A percentile compares a stretch with the other conserved stretches of the same genome.
Evolutionary conservation across 2,113 vertebrate species (phyloP).

Genomic region (Neolamprologus ventralis): DNA sequence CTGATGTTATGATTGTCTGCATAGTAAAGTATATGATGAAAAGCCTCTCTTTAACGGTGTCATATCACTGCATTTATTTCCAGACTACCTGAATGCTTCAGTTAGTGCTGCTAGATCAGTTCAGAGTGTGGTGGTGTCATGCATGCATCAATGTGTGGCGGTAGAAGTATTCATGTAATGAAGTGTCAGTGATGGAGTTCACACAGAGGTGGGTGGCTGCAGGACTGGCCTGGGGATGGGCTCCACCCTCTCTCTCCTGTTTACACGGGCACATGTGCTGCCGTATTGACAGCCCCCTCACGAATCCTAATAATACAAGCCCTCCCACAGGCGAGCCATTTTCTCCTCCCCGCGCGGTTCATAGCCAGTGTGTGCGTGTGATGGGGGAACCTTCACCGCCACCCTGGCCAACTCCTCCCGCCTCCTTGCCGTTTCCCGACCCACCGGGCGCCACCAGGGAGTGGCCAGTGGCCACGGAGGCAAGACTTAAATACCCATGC

Average conservation of each 20-base stretch:
- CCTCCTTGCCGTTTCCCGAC: slow-evolving; percentile 35
- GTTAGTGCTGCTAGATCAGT: not conserved
- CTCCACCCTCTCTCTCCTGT: slow-evolving; percentile 59
- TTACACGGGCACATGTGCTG: slow-evolving; percentile 63
- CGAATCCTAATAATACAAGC: slow-evolving; percentile 16
- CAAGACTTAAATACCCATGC: slow-evolving; percentile 42
- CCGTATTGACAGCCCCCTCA: slow-evolving; percentile 50
- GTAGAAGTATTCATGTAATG: not conserved
- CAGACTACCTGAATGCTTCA: not conserved
- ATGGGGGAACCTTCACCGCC: slow-evolving; percentile 13
- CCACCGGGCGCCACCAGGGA: slow-evolving; percentile 54
- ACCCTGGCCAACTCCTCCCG: slow-evolving; percentile 36
- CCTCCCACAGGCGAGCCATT: slow-evolving; percentile 46
- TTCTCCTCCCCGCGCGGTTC: slow-evolving; percentile 44
- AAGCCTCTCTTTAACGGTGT: not conserved
- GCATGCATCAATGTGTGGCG: not conserved
- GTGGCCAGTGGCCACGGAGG: slow-evolving; percentile 66
- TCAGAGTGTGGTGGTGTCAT: not conserved
- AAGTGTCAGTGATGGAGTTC: not conserved
- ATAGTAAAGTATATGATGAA: not conserved
- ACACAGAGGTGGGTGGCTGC: not conserved
- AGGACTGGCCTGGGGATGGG: not conserved
- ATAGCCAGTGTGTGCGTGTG: slow-evolving; percentile 25
- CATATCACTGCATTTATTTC: not conserved
- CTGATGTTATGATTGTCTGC: not conserved